A percentile compares a stretch with the other conserved stretches of the same genome.
These are phyloP conservation scores for Drosophila anomelani DNA, from an alignment of 2,888 invertebrate genomes.

Conservation along the genomic window DNA sequence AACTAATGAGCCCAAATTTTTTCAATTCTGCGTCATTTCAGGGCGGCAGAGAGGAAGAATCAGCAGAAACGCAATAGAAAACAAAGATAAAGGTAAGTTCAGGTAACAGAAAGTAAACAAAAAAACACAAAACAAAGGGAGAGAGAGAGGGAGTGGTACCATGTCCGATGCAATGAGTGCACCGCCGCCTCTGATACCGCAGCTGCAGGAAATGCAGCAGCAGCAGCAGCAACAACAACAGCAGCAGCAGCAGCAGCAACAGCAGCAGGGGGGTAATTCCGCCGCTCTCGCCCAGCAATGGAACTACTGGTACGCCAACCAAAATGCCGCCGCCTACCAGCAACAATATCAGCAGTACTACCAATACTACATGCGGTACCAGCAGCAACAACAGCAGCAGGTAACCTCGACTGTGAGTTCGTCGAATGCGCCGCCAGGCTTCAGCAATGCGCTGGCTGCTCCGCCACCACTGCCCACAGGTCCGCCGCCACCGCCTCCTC, in stretches of 20 bases:
- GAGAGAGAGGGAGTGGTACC: slow-evolving; percentile 7
- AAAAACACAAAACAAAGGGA: slow-evolving; percentile 10
- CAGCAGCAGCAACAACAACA: slow-evolving; percentile 65
- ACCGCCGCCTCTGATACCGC: slow-evolving; percentile 78
- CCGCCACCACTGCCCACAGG: slow-evolving; percentile 86
- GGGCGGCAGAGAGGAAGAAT: not conserved
- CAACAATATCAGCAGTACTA: slow-evolving; percentile 83
- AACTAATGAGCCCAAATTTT: slow-evolving; percentile 7
- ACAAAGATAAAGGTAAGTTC: slow-evolving; percentile 44
- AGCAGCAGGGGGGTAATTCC: slow-evolving; percentile 56
- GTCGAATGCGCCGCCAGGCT: slow-evolving; percentile 85
- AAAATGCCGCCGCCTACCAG: slow-evolving; percentile 68
- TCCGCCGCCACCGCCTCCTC: slow-evolving; percentile 80
- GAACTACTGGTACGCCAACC: slow-evolving; percentile 75
- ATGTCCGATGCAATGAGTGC: slow-evolving; percentile 82
- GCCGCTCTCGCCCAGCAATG: slow-evolving; percentile 63
- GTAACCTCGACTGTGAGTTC: slow-evolving; percentile 75
- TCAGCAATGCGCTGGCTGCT: slow-evolving; percentile 84
- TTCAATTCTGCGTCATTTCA: slow-evolving; percentile 14
- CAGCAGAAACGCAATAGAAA: slow-evolving; percentile 19
- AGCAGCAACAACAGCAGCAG: slow-evolving; percentile 69
- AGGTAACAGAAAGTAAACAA: slow-evolving; percentile 34
- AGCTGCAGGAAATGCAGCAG: slow-evolving; percentile 83
- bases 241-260: slow-evolving; percentile 56
- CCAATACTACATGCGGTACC: slow-evolving; percentile 82